These are phyloP conservation scores for Steinernema khuongi DNA, from an alignment of 1,140 invertebrate genomes.

Conservation along the genomic window DNA sequence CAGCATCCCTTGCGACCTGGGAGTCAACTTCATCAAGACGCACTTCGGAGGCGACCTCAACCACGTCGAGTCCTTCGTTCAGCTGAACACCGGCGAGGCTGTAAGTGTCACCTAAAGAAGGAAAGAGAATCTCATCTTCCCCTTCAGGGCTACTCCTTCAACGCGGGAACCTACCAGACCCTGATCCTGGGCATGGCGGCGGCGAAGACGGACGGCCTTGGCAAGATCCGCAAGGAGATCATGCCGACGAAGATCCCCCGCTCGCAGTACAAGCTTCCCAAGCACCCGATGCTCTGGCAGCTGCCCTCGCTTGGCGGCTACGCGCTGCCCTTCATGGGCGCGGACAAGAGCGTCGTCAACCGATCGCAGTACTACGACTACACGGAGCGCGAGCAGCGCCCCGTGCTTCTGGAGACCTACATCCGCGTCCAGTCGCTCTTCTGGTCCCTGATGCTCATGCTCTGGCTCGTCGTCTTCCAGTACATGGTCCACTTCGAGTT, in stretches of 20 bases:
- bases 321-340: constrained; percentile 72
- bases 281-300: constrained; percentile 18
- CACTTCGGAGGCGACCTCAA: constrained; percentile 68
- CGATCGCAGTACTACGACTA: constrained; percentile 72
- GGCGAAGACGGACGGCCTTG: constrained; percentile 49
- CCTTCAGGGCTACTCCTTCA: constrained; percentile 55
- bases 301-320: constrained; percentile 64
- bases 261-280: constrained; percentile 45
- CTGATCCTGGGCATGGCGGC: constrained; percentile 49
- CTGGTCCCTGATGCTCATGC: constrained; percentile 61
- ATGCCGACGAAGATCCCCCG: constrained; percentile 54
- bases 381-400: constrained; percentile 68
- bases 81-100: constrained; percentile 27
- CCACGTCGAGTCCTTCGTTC: constrained; percentile 40
- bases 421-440: constrained; percentile 54
- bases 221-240: constrained; percentile 48
- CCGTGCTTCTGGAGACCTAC: constrained; percentile 62
- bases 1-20: constrained; percentile 76
- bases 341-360: constrained; percentile 73
- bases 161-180: constrained; percentile 57
- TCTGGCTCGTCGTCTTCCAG: constrained; percentile 67
- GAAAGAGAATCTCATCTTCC: constrained; percentile 18
- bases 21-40: constrained; percentile 69
- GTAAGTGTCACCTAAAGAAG: constrained; percentile 15
- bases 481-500: constrained; percentile 67